These are phyloP conservation scores for Chrysemys picta DNA, from an alignment of 2,113 vertebrate genomes.

Conservation along the genomic window DNA sequence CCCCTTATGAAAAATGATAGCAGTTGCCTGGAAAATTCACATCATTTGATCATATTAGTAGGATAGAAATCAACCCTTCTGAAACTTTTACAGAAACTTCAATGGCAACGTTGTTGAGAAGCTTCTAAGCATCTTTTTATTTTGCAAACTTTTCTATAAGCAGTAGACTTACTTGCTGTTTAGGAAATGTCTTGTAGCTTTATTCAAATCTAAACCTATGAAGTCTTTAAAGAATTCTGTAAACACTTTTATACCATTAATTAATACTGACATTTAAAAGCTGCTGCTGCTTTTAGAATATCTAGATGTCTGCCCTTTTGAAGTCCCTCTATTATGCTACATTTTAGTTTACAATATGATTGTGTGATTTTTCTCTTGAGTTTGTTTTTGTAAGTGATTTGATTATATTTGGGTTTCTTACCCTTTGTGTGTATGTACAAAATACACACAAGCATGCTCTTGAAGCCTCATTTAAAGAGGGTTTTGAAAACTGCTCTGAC, in stretches of 20 bases:
- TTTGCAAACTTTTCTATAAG: conserved; percentile 57
- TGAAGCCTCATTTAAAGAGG: background rate
- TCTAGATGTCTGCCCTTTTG: conserved; percentile 24
- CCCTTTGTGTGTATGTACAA: background rate
- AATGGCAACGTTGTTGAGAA: conserved; percentile 73
- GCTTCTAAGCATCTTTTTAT: conserved; percentile 74
- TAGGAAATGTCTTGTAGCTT: background rate
- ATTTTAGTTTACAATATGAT: background rate
- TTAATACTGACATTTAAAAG: background rate
- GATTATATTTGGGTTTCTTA: conserved; percentile 30
- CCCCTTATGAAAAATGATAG: conserved; percentile 22
- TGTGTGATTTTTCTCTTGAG: background rate
- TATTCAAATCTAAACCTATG: background rate
- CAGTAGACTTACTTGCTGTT: background rate
- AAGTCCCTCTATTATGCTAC: conserved; percentile 41
- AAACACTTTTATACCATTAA: background rate
- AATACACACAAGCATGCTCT: background rate
- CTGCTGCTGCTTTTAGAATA: conserved; percentile 66
- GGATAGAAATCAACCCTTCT: background rate
- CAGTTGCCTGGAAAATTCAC: conserved; percentile 15
- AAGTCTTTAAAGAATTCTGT: background rate
- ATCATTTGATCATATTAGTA: background rate
- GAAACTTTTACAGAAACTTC: background rate
- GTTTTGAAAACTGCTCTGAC: background rate
- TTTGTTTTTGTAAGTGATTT: background rate